Conservation (phyloP, 2,797 vertebrate species). For the Tokudaia muenninki region DNA sequence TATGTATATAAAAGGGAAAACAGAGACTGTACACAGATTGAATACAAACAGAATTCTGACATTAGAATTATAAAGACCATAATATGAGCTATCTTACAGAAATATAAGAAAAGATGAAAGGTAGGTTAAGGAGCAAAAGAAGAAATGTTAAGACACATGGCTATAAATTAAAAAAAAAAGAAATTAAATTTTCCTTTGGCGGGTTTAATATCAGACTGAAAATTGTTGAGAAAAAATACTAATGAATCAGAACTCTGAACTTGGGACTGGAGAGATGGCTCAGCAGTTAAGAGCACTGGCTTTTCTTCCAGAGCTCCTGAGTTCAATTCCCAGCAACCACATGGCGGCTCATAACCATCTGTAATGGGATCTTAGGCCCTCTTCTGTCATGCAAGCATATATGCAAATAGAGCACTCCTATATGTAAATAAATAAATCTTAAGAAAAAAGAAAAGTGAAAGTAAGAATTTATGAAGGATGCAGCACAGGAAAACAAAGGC, state of each 20-base stretch:
- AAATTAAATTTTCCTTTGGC: slow-evolving; percentile 29
- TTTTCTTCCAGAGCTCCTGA: neutral
- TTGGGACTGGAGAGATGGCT: neutral
- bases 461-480: neutral
- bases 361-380: neutral
- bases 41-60: neutral
- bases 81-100: slow-evolving; percentile 6
- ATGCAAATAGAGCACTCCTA: neutral
- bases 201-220: slow-evolving; percentile 11
- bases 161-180: neutral
- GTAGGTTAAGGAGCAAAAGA: neutral
- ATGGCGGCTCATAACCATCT: neutral
- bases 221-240: neutral
- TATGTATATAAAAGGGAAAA: neutral
- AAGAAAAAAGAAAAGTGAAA: neutral
- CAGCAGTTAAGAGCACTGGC: neutral
- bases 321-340: neutral
- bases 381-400: neutral
- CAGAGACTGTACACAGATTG: neutral
- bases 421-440: neutral
- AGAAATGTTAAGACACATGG: slow-evolving; percentile 6
- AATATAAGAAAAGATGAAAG: neutral
- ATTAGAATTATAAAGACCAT: neutral
- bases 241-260: neutral
- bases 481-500: neutral